phyloP scores from a whole-genome alignment of 2,888 invertebrate species.

The Osmoderma eremita region DNA sequence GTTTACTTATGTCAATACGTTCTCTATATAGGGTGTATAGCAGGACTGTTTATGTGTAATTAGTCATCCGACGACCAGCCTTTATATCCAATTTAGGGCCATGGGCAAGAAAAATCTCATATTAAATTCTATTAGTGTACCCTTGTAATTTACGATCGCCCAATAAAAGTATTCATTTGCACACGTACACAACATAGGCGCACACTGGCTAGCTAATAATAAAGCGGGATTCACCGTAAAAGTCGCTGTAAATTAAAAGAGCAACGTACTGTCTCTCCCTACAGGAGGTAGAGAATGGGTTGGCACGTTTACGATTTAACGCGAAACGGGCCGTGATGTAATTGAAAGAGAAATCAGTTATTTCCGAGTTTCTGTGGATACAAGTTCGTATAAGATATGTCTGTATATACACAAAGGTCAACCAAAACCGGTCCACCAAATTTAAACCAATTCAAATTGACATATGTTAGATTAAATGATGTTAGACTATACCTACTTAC shows the following conservation, averaged over 20 bases:
- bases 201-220: constrained; percentile 4
- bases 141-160: constrained; percentile 26
- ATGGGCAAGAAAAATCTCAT: constrained; percentile 14
- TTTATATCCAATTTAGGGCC: constrained; percentile 21
- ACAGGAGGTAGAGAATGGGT: constrained; percentile 11
- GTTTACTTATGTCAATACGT: constrained; percentile 1
- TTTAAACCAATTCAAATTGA: no score
- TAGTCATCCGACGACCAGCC: constrained; percentile 6
- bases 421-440: no score
- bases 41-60: background rate
- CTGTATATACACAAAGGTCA: no score
- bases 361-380: constrained; percentile 1
- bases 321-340: constrained; percentile 6
- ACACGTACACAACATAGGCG: constrained; percentile 5
- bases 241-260: constrained; percentile 31
- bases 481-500: no score
- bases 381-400: background rate
- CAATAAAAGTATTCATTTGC: constrained; percentile 29
- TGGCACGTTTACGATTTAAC: constrained; percentile 33
- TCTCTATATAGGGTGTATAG: background rate
- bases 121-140: constrained; percentile 16
- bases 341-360: constrained; percentile 28
- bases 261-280: constrained; percentile 20
- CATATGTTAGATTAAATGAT: no score
- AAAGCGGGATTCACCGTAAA: constrained; percentile 11